These are phyloP conservation scores for Seladonia tumulorum DNA, from an alignment of 2,888 invertebrate species.

Conservation along the genomic window DNA sequence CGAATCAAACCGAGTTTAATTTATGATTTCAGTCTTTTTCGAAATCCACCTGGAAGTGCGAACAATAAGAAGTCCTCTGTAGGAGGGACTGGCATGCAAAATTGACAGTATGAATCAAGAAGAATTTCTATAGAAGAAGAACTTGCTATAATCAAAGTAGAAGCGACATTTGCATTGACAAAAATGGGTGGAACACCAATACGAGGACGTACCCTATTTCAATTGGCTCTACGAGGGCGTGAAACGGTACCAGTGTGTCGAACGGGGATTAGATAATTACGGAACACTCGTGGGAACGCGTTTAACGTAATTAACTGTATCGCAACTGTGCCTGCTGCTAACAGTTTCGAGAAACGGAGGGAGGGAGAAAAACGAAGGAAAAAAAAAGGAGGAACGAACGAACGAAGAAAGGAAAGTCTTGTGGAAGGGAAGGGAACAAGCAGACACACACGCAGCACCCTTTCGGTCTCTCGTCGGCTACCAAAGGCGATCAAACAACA, in stretches of 20 bases:
- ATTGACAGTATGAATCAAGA: no score
- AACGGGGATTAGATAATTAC: not conserved
- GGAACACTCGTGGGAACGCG: not conserved
- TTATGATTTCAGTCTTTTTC: no score
- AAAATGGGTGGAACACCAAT: no score
- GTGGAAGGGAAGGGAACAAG: not conserved
- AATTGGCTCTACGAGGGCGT: not conserved
- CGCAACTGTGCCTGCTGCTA: not conserved
- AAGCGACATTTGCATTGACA: no score
- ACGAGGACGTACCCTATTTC: no score
- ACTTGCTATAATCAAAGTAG: no score
- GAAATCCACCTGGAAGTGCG: no score
- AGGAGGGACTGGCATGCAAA: no score
- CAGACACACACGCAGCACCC: not conserved
- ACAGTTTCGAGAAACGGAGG: not conserved
- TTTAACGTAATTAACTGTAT: slow-evolving; percentile 1
- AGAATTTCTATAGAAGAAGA: no score
- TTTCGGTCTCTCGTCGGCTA: slow-evolving; percentile 6
- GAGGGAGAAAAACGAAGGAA: not conserved
- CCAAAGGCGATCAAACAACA: slow-evolving; percentile 8
- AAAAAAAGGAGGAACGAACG: not conserved
- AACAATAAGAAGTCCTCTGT: no score
- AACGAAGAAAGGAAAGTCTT: not conserved
- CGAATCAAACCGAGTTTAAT: no score
- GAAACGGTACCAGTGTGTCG: not conserved